Evolutionary conservation across 2,888 invertebrate species (phyloP), one percentile per base, ranked within the genome.

Genomic region (Horisme vitalbata): DNA sequence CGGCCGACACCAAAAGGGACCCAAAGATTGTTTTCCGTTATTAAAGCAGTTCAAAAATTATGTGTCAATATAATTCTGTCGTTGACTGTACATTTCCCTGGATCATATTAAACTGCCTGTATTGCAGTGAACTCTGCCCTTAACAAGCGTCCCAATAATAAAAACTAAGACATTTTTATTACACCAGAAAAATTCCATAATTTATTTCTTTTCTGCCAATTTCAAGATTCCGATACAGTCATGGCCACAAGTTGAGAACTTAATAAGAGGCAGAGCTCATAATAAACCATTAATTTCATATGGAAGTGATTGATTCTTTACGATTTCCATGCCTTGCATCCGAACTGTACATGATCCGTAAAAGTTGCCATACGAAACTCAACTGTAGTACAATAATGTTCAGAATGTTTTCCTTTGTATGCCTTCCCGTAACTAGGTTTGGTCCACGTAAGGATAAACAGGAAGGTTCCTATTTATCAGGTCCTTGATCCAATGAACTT

Each of bases 401-500:
- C 47, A 43, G 37, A 26, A 56, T 45, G 50, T 45, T 55, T 53
- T 20, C 12, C 10, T 63, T 51, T 34, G 31, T 55, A 51, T 52
- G 47, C 60, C 52, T 61, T 62, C 67, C 63, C 57, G 63, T 67
- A 68, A 72, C 70, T 72, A 57, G 63, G 68, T 12, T 49, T 48
- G 61, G 61, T 59, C 68, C 61, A 63, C 58, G 68, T 74, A 75
- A 79, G 79, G 81, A 81, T 68, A 79, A 81, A 80, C 85, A 85
- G 86, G 85, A 86, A 83, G 80, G 67, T 51, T 73, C 75, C 73
- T 69, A 80, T 83, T 84, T 72, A 57, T 46, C 41, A 14, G 51
- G 70, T 55, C 77, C 76, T 75, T 75, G 73, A 75, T 75, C 69
- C 55, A 48, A 50, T 67, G 65, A 68, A 64, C 67, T 63, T 65